Percentiles rank a stretch among this genome's conserved stretches.
Conservation (phyloP, 2,797 vertebrate genomes). For the Harpagifer antarcticus region DNA sequence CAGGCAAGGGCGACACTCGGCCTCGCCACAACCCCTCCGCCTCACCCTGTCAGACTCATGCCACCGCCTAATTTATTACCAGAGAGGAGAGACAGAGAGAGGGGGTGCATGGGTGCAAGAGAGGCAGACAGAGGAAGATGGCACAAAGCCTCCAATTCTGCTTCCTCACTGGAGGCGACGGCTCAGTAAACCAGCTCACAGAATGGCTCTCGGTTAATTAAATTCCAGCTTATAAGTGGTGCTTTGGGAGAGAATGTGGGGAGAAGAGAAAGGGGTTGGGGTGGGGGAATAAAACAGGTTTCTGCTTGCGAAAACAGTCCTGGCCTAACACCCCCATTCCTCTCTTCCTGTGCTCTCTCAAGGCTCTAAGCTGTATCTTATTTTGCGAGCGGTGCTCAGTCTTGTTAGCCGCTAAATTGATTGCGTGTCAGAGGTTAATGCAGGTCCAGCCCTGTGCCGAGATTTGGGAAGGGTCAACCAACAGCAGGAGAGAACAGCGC, state of each 20-base stretch:
- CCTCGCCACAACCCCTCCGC: slow-evolving; percentile 54
- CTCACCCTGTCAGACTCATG: slow-evolving; percentile 71
- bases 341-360: slow-evolving; percentile 32
- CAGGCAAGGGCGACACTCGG: slow-evolving; percentile 23
- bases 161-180: slow-evolving; percentile 56
- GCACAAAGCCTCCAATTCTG: slow-evolving; percentile 63
- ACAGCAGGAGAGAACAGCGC: slow-evolving; percentile 2
- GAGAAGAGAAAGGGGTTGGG: slow-evolving; percentile 29
- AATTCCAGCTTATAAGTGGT: slow-evolving; percentile 79
- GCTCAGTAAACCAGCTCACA: slow-evolving; percentile 70
- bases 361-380: slow-evolving; percentile 51
- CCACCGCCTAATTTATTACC: slow-evolving; percentile 76
- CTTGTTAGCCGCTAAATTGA: slow-evolving; percentile 75
- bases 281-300: slow-evolving; percentile 63
- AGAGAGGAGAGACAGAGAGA: slow-evolving; percentile 40
- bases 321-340: slow-evolving; percentile 52
- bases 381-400: slow-evolving; percentile 51
- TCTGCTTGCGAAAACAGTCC: slow-evolving; percentile 57
- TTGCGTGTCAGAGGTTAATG: slow-evolving; percentile 72
- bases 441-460: slow-evolving; percentile 31
- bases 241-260: slow-evolving; percentile 72
- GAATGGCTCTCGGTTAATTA: slow-evolving; percentile 77
- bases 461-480: slow-evolving; percentile 42
- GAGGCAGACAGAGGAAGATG: slow-evolving; percentile 47
- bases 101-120: slow-evolving; percentile 33